These are phyloP conservation scores for Fragum whitleyi DNA, from an alignment of 2,888 invertebrate genomes.

Conservation along the genomic window DNA sequence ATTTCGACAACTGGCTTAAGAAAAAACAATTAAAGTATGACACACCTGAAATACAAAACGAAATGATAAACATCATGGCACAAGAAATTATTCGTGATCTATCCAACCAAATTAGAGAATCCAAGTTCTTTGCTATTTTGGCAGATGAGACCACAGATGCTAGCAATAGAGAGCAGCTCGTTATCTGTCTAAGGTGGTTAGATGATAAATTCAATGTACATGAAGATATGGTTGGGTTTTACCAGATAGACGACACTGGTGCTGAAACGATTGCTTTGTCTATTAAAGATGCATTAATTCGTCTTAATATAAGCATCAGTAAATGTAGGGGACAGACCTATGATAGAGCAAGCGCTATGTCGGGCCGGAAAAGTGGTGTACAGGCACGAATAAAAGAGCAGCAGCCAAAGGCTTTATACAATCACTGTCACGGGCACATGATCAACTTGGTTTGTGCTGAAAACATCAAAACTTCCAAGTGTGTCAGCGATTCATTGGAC, in stretches of 20 bases:
- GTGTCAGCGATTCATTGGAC: constrained; percentile 50
- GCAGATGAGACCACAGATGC: constrained; percentile 1
- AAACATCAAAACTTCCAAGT: constrained; percentile 41
- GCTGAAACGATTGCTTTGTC: background rate
- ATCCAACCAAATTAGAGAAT: background rate
- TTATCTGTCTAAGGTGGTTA: background rate
- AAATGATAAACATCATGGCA: constrained; percentile 1
- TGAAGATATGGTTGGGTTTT: constrained; percentile 2
- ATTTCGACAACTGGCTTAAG: background rate
- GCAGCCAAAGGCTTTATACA: constrained; percentile 53
- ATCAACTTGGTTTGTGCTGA: constrained; percentile 55
- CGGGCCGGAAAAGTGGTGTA: constrained; percentile 53
- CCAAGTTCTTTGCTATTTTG: background rate
- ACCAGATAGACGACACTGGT: background rate
- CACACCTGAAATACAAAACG: background rate
- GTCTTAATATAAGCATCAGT: background rate
- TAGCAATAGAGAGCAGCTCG: background rate
- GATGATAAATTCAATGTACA: background rate
- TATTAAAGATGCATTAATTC: background rate
- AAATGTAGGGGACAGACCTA: constrained; percentile 64
- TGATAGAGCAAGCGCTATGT: constrained; percentile 54
- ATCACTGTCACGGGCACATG: constrained; percentile 62
- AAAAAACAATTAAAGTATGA: background rate
- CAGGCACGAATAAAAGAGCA: constrained; percentile 21
- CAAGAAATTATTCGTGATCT: background rate